phyloP scores from a whole-genome alignment of 2,113 vertebrate genomes.

The Hippocampus mohnikei region DNA sequence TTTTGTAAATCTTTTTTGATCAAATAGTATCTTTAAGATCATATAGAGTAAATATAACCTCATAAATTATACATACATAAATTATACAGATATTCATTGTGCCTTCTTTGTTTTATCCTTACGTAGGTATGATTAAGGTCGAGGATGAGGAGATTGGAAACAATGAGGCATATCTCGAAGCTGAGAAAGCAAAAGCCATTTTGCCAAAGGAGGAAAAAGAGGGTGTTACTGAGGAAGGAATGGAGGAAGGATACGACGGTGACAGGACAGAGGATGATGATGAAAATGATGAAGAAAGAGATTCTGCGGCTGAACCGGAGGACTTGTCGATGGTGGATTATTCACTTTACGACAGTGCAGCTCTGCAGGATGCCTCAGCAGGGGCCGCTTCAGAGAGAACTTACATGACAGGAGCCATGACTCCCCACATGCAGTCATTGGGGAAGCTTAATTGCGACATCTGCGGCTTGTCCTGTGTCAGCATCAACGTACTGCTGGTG shows the following conservation, averaged over 20 bases:
- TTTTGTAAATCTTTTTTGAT: background rate
- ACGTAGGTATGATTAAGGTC: constrained; percentile 53
- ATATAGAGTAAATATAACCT: background rate
- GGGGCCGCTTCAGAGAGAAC: constrained; percentile 46
- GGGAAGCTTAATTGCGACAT: constrained; percentile 89
- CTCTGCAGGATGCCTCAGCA: constrained; percentile 71
- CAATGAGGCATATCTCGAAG: constrained; percentile 60
- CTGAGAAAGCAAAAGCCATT: constrained; percentile 49
- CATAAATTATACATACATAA: background rate
- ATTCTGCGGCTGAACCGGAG: constrained; percentile 69
- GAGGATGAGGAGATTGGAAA: constrained; percentile 64
- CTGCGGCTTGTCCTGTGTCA: constrained; percentile 90
- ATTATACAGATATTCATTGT: background rate
- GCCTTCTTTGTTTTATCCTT: background rate
- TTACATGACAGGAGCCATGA: constrained; percentile 34
- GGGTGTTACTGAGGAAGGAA: constrained; percentile 45
- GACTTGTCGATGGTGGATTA: constrained; percentile 74
- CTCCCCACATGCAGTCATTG: constrained; percentile 64
- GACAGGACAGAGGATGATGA: constrained; percentile 75
- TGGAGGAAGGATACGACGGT: constrained; percentile 69
- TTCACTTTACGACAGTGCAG: constrained; percentile 73
- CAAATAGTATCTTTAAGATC: background rate
- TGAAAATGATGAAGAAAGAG: constrained; percentile 66
- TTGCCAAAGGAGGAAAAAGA: constrained; percentile 44
- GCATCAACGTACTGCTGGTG: constrained; percentile 92